Base-by-base conservation (phyloP, 2,797 vertebrate species). In the Ctenochaetus hawaiiensis region DNA sequence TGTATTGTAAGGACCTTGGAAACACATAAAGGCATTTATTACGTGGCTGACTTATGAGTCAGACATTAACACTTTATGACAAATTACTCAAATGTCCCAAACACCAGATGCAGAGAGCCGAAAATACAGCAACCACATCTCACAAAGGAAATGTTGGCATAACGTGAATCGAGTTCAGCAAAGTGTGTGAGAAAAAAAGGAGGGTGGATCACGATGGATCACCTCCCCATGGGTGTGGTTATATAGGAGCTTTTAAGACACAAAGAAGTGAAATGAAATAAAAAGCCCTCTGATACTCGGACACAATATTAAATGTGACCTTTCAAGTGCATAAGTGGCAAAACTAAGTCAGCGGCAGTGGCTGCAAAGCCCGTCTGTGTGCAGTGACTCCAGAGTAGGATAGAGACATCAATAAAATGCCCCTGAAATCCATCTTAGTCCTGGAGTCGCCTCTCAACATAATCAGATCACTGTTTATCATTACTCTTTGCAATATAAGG, bases 271-370 rank as follows among this genome's bases (percentile, higher is more conserved):
- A 72, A 85, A 91, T 84, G 72, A 78, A 90, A 89, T 88, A 80
- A 88, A 85, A 83, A 57, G 43, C 26, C 51, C 54, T 72, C 11
- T 65, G 54, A 80, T 76, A 73, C 61, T 71, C 39, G 6, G 39
- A 72, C 71, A 66, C 78, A 80, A 73, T 82, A 85, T 80, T 73
- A 87, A 67, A 79, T 78, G 64, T 87, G 87, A 94, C 86, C 91
- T 92, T 92, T 92, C 30, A 34, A 34, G 30, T 34, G 30, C 30
- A 34, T 49, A 78, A 82, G 75, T 71, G 60, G 77, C 63, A 72
- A 86, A 91, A 81, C 30, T 34, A 34, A 34, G 30, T 34, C 30
- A 34, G 30, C 6, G 30, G 30, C 30, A 34, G 30, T 34, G 30
- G 1, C 30, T 34, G 39, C 52, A 22, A 68, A 9, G 0, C 0